Base-by-base conservation (phyloP, 2,797 vertebrate species). In the Aselliscus stoliczkanus region DNA sequence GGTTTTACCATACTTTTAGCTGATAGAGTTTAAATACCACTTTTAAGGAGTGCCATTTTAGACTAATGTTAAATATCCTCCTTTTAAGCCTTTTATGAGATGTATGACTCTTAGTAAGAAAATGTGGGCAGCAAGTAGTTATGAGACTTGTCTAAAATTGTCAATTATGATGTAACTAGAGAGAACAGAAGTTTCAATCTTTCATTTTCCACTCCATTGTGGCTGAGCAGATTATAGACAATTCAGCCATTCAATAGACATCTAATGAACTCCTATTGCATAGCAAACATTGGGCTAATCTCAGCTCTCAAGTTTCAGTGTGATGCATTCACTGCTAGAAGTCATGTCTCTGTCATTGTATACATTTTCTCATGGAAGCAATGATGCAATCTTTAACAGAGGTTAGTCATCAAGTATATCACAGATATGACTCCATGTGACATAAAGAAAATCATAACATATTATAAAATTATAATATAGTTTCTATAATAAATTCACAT, bases 21-120 rank as follows among this genome's bases (percentile, higher is more conserved):
- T 95, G 96, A 91, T 70, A 44, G 39, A 84, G 23, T 81, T 92
- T 90, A 96, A 94, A 83, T 70, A 96, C 77, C 64, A 88, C 42
- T 67, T 94, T 87, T 80, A 93, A 95, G 90, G 65, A 87, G 60
- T 31, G 65, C 58, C 62, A 92, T 21, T 69, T 83, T 44, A 95
- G 25, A 90, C 72, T 95, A 72, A 88, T 90, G 37, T 29, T 88
- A 37, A 44, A 10, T 47, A 50, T 52, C 58, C 69, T 94, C 64
- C 86, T 95, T 65, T 72, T 80, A 64, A 94, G 44, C 31, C 5
- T 7, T 90, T 89, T 83, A 70, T 47, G 72, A 73, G 52, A 70
- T 54, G 14, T 21, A 69, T 82, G 69, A 21, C 29, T 73, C 95
- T 88, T 73, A 73, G 65, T 50, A 93, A 93, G 50, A 54, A 96